A percentile compares a stretch with the other conserved stretches of the same genome.
Conservation (phyloP, 2,113 vertebrate species). For the Oncorhynchus kisutch region DNA sequence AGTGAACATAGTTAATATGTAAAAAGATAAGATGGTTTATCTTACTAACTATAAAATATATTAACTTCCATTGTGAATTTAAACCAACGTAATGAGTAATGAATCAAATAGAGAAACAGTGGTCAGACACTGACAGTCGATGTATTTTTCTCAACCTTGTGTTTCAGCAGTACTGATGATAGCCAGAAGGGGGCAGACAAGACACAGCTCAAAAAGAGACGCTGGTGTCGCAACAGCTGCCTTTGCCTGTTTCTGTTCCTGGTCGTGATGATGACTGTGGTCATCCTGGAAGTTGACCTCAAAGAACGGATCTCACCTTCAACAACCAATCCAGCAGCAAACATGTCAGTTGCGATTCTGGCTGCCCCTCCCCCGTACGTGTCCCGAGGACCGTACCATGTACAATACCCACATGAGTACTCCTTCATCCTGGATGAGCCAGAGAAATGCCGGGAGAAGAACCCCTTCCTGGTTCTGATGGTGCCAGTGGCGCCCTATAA, state of each 20-base stretch:
- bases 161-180: not conserved
- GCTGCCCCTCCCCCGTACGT: no score
- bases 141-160: not conserved
- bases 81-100: no score
- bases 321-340: no score
- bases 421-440: conserved; percentile 54
- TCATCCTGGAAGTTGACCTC: not conserved
- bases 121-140: no score
- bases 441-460: conserved; percentile 32
- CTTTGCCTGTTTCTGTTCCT: not conserved
- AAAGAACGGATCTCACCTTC: no score
- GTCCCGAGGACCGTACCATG: conserved; percentile 9
- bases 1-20: no score
- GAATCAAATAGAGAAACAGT: no score
- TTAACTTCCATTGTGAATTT: no score
- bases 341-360: conserved; percentile 28
- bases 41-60: no score
- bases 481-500: conserved; percentile 63
- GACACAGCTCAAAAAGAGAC: not conserved
- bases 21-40: no score
- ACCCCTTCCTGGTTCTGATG: conserved; percentile 75
- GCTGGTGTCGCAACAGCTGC: not conserved
- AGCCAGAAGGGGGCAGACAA: not conserved
- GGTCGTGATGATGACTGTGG: not conserved
- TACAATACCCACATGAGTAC: conserved; percentile 47